Conservation (phyloP, 2,113 vertebrate genomes). For the Cisticola juncidis region DNA sequence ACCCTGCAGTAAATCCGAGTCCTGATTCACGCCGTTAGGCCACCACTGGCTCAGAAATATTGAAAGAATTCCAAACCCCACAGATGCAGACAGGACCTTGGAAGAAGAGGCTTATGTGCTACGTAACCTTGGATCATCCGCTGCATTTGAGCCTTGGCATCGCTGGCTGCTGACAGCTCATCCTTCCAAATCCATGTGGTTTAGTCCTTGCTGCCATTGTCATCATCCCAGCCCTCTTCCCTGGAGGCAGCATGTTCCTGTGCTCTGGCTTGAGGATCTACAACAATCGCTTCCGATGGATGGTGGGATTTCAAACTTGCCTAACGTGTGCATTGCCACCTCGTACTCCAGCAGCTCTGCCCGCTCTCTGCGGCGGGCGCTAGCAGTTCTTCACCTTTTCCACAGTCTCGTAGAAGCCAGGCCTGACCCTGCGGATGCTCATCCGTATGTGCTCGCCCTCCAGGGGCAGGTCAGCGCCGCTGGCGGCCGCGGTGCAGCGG, state of each 20-base stretch:
- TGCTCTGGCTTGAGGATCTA: slow-evolving; percentile 38
- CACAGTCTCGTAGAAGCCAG: slow-evolving; percentile 72
- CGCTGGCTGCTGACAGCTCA: background rate
- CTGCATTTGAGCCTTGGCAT: background rate
- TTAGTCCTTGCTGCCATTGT: background rate
- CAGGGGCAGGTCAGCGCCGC: background rate
- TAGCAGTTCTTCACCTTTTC: slow-evolving; percentile 70
- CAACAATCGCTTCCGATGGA: slow-evolving; percentile 44
- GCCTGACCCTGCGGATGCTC: slow-evolving; percentile 69
- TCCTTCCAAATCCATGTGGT: background rate
- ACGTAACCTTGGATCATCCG: background rate
- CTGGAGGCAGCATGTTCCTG: slow-evolving; percentile 3
- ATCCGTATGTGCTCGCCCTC: slow-evolving; percentile 67
- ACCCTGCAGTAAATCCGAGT: slow-evolving; percentile 15
- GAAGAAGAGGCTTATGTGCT: background rate
- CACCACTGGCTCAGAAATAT: background rate
- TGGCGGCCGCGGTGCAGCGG: background rate
- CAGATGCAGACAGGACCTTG: background rate
- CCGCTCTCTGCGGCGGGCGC: background rate
- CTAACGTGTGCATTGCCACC: slow-evolving; percentile 40
- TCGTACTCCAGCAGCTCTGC: slow-evolving; percentile 43
- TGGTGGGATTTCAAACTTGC: slow-evolving; percentile 56
- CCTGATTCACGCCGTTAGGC: background rate
- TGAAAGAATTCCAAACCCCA: slow-evolving; percentile 24
- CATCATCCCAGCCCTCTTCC: background rate